phyloP scores from a whole-genome alignment of 2,888 invertebrate species.

The Selenia dentaria region DNA sequence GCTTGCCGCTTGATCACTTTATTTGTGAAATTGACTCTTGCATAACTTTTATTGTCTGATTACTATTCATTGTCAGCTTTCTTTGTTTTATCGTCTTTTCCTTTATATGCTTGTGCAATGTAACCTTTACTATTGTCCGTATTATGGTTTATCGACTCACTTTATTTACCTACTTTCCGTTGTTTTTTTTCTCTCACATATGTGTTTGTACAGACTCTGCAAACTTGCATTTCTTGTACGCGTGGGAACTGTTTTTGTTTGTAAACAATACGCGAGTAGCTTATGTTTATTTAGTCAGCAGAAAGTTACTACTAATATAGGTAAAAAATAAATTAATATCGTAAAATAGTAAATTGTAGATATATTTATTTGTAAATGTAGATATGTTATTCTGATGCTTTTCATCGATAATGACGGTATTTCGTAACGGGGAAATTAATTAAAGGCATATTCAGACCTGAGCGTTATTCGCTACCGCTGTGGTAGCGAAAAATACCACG shows the following conservation, averaged over 20 bases:
- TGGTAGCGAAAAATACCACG: no score
- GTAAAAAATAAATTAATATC: no score
- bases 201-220: conserved; percentile 1
- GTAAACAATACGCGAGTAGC: conserved; percentile 1
- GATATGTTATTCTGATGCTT: no score
- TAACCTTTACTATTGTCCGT: background rate
- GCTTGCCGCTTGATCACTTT: conserved; percentile 8
- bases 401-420: no score
- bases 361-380: no score
- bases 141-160: conserved; percentile 14
- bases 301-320: no score
- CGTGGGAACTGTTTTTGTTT: conserved; percentile 7
- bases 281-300: background rate
- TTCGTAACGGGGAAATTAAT: no score
- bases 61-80: conserved; percentile 6
- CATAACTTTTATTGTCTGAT: conserved; percentile 13
- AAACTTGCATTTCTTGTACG: conserved; percentile 1
- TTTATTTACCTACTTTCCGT: conserved; percentile 8
- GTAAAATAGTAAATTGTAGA: no score
- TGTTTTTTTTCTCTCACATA: conserved; percentile 12
- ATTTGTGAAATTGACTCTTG: conserved; percentile 13
- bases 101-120: background rate
- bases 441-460: no score
- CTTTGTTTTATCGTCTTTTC: conserved; percentile 10
- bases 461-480: no score